Base-by-base conservation (phyloP, 2,797 vertebrate genomes). In the Holocentrus rufus region DNA sequence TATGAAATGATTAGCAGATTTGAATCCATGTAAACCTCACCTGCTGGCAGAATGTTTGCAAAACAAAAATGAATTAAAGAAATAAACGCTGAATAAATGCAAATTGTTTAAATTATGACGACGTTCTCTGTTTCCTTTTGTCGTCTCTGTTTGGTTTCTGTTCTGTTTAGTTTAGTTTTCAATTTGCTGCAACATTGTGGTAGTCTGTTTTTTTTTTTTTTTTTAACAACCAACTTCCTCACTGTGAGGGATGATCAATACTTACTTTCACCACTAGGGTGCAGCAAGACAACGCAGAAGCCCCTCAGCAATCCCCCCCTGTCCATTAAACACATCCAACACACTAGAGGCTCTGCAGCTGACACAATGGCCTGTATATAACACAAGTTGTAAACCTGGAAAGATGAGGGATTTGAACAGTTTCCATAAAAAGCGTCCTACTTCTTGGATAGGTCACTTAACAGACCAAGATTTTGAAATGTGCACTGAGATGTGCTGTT, bases 31-130 rank as follows among this genome's bases (percentile, higher is more conserved):
- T 89, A 83, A 87, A 87, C 84, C 80, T 88, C 85, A 89, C 89
- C 91, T 93, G 92, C 90, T 91, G 91, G 90, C 91, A 90, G 90
- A 93, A 87, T 90, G 89, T 92, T 91, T 90, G 89, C 87, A 76
- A 81, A 86, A 87, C 65, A 82, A 72, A 72, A 86, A 82, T 58
- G 52, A 52, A 88, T 81, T 77, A 71, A 79, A 65, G 30, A 86
- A 87, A 65, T 71, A 70, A 85, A 83, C 61, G 77, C 58, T 52
- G 76, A 92, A 91, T 91, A 90, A 93, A 91, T 59, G 58, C 46
- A 75, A 80, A 86, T 80, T 78, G 81, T 89, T 87, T 87, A 84
- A 86, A 84, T 83, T 77, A 80, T 58, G n/a, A 74, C 80, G 79
- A 44, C 47, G n/a, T 60, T 42, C 54, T 80, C 68, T 58, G 73